Base-by-base conservation (phyloP, 2,888 invertebrate genomes). In the Malthinus seriepunctatus region DNA sequence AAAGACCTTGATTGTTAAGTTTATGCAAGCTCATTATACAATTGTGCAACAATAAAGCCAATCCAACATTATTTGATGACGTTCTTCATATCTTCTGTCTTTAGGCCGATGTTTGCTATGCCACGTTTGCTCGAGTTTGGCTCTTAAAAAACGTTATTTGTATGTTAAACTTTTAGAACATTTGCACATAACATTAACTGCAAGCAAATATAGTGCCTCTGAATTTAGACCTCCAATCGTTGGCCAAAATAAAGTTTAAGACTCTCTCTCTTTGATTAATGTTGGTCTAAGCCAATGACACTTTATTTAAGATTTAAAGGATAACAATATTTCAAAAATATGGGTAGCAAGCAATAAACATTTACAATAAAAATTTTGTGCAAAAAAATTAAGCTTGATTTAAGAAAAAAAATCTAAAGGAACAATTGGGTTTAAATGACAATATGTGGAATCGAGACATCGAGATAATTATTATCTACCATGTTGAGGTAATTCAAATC, bases 401-500 rank as follows among this genome's bases (percentile, higher is more conserved):
- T 23, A 23, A 23, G 23, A 23, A 23, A 2, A 23, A 23, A 23
- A 23, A 23, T n/a, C 23, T 23, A 23, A 23, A 23, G 23, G 23
- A 23, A 23, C 23, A 23, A 23, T 23, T 23, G 23, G 23, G 23
- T 23, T 23, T 53, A 44, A 44, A n/a, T 34, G 59, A 51, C 47
- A 38, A 57, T 12, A 54, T 52, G 32, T 62, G 58, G 52, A n/a
- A 56, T 49, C 50, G 23, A 23, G 62, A 62, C 62, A 62, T 58
- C 62, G 62, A 62, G 44, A 59, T 56, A 52, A 52, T 63, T 23
- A 67, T 71, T 75, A 74, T 69, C 75, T 78, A 79, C 79, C 78
- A 77, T 79, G 72, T 76, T 73, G 71, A 67, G 76, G 74, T 70
- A 81, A 77, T 74, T 79, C 77, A 79, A 81, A 81, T 59, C 81